phyloP scores from a whole-genome alignment of 92 coral and sea anemone genomes.

The Parazoanthus atlanticus region DNA sequence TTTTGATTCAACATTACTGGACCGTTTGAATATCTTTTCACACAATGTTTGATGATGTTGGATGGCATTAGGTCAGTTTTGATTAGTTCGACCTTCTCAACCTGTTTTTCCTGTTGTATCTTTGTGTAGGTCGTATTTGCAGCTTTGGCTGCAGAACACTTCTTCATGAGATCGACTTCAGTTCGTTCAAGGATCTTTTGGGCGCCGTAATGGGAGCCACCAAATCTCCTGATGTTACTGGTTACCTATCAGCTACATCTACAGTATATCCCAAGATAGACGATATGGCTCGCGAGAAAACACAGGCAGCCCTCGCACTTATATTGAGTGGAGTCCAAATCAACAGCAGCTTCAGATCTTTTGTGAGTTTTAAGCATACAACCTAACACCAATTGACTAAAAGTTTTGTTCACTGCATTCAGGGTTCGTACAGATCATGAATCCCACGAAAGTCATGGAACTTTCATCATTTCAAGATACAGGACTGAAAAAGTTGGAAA shows the following conservation, averaged over 20 bases:
- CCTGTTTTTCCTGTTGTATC: not conserved
- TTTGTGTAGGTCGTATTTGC: not conserved
- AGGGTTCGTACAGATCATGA: too few relatives aligned
- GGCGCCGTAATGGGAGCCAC: conserved; percentile 12
- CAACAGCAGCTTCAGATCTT: conserved; percentile 24
- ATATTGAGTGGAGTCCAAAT: conserved; percentile 52
- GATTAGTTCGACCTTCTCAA: not conserved
- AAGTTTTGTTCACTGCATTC: too few relatives aligned
- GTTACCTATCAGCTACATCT: not conserved
- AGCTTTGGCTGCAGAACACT: conserved; percentile 6
- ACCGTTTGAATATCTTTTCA: not conserved
- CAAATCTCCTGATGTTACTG: not conserved
- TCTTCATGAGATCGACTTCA: conserved; percentile 25
- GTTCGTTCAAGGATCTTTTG: conserved; percentile 10
- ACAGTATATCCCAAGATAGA: conserved; percentile 16
- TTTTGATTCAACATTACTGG: too few relatives aligned
- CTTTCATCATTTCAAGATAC: too few relatives aligned
- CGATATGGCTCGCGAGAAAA: conserved; percentile 36
- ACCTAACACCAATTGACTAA: too few relatives aligned
- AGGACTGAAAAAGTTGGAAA: too few relatives aligned
- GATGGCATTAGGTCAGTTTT: too few relatives aligned
- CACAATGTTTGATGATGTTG: not conserved
- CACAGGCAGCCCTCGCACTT: conserved; percentile 39
- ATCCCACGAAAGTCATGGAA: too few relatives aligned
- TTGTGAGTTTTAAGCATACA: not conserved